Conservation (phyloP, 1,140 invertebrate species). For the Choristoneura fumiferana region DNA sequence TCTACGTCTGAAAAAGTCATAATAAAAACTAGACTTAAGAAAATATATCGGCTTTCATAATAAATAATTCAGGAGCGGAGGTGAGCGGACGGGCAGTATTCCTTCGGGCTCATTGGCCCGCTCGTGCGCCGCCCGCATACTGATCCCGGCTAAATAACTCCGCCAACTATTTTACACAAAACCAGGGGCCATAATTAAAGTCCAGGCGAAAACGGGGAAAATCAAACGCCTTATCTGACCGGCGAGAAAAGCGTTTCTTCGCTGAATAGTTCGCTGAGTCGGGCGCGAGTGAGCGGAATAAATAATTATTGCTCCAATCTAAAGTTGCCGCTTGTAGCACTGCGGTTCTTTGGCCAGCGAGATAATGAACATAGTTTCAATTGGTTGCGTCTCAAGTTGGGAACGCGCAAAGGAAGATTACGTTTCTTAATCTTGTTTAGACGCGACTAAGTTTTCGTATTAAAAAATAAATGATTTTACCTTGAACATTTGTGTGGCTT, state of each 20-base stretch:
- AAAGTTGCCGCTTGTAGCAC: conserved; percentile 55
- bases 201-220: conserved; percentile 69
- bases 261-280: conserved; percentile 69
- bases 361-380: conserved; percentile 64
- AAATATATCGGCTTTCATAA: conserved; percentile 36
- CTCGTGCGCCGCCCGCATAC: conserved; percentile 60
- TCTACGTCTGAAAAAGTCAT: too few species aligned
- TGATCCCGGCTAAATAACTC: conserved; percentile 74
- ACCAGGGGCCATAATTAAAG: conserved; percentile 76
- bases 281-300: conserved; percentile 72
- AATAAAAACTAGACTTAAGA: too few species aligned
- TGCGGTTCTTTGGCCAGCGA: conserved; percentile 34
- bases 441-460: not conserved
- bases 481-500: too few species aligned
- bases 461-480: too few species aligned
- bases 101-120: conserved; percentile 34
- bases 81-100: conserved; percentile 22
- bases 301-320: conserved; percentile 75
- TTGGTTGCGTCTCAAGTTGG: conserved; percentile 24
- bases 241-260: conserved; percentile 70
- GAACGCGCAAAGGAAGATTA: not conserved
- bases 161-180: conserved; percentile 77
- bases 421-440: conserved; percentile 27
- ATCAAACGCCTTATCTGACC: conserved; percentile 78
- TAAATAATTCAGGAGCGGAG: conserved; percentile 3